phyloP scores from a whole-genome alignment of 2,113 vertebrate species.

The Formicarius rufipectus region DNA sequence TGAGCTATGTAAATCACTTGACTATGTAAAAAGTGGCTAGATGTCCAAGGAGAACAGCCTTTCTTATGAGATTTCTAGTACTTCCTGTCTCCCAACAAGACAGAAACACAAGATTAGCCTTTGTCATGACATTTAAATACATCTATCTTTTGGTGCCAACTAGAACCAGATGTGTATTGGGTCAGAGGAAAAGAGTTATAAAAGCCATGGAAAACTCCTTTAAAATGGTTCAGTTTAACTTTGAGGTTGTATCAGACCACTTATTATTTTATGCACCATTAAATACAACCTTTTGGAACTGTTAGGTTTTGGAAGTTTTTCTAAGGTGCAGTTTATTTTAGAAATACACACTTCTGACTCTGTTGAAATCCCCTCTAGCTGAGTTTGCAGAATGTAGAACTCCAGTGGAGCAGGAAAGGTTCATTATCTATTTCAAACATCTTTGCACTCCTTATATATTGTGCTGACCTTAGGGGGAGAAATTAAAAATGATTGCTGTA shows the following conservation, averaged over 20 bases:
- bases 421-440: not conserved
- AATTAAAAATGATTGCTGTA: not conserved
- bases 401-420: not conserved
- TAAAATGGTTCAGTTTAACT: not conserved
- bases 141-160: not conserved
- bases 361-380: not conserved
- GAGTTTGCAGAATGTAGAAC: not conserved
- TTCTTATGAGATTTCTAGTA: conserved; percentile 20
- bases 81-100: conserved; percentile 34
- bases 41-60: not conserved
- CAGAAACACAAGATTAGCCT: conserved; percentile 3
- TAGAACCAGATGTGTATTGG: conserved; percentile 19
- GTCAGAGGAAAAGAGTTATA: not conserved
- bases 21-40: not conserved
- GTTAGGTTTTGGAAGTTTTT: not conserved
- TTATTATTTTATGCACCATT: conserved; percentile 2
- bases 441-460: not conserved
- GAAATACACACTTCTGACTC: not conserved
- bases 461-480: not conserved
- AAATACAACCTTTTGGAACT: not conserved
- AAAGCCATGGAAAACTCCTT: not conserved
- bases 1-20: conserved; percentile 15
- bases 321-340: not conserved
- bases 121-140: not conserved
- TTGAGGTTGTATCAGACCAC: not conserved